Evolutionary conservation across 2,113 vertebrate species (phyloP).

Genomic region (Pygoscelis adeliae): DNA sequence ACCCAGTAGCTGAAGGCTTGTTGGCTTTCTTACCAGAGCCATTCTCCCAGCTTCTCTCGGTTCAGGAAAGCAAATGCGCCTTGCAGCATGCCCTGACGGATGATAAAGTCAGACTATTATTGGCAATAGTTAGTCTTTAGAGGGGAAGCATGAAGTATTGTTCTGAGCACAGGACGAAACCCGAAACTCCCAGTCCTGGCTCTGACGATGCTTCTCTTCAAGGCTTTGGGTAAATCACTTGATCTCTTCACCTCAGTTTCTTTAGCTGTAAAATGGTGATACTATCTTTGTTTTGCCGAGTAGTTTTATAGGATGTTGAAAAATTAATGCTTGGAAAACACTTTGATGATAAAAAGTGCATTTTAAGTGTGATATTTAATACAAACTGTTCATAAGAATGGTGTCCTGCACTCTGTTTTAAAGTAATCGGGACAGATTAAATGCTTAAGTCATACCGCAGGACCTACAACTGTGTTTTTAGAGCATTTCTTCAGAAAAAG

Average conservation of each 20-base stretch:
- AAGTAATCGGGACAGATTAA: conserved; percentile 22
- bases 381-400: neutral
- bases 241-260: neutral
- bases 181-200: neutral
- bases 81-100: neutral
- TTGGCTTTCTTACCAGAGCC: neutral
- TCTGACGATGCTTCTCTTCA: neutral
- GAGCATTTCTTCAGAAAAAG: neutral
- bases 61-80: neutral
- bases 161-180: neutral
- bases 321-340: conserved; percentile 15
- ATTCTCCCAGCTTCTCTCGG: neutral
- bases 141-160: neutral
- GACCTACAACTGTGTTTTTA: conserved; percentile 15
- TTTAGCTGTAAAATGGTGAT: neutral
- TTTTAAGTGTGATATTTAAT: neutral
- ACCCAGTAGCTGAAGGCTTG: neutral
- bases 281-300: neutral
- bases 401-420: neutral
- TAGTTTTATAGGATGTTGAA: neutral
- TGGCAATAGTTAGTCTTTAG: neutral
- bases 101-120: neutral
- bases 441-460: neutral
- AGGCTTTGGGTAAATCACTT: neutral
- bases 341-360: neutral